These are phyloP conservation scores for Lutjanus erythropterus DNA, from an alignment of 2,113 vertebrate genomes.

Conservation along the genomic window DNA sequence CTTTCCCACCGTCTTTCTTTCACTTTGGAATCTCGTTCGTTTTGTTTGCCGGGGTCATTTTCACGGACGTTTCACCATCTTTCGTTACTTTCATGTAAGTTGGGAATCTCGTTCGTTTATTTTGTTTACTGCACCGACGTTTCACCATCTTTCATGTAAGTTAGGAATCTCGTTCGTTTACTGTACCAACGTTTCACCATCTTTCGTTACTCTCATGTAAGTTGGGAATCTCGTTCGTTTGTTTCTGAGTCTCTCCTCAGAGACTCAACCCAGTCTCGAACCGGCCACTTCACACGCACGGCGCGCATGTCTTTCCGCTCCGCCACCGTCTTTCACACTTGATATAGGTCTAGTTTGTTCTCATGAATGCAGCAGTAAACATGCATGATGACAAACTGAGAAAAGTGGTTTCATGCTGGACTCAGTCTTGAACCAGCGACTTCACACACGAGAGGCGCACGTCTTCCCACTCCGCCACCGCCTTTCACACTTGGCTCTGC, in stretches of 20 bases:
- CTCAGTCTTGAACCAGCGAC: background rate
- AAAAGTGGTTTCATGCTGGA: background rate
- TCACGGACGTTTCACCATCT: background rate
- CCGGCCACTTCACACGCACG: background rate
- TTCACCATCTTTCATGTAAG: background rate
- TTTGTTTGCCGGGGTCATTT: no score
- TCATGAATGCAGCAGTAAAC: background rate
- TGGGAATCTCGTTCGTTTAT: background rate
- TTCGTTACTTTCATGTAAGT: background rate
- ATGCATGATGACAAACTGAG: no score
- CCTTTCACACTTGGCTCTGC: no score
- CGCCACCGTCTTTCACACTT: background rate
- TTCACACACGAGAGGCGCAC: no score
- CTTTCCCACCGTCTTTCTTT: no score
- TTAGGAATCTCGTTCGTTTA: no score
- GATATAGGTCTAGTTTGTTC: accelerated
- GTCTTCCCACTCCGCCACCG: no score
- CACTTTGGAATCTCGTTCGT: background rate
- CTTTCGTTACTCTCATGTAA: background rate
- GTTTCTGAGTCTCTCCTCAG: background rate
- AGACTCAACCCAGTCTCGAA: background rate
- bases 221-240: background rate
- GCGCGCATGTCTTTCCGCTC: background rate
- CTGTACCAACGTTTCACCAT: no score
- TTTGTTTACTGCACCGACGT: background rate